These are phyloP conservation scores for Chroicocephalus ridibundus DNA, from an alignment of 2,113 vertebrate species.

Conservation along the genomic window DNA sequence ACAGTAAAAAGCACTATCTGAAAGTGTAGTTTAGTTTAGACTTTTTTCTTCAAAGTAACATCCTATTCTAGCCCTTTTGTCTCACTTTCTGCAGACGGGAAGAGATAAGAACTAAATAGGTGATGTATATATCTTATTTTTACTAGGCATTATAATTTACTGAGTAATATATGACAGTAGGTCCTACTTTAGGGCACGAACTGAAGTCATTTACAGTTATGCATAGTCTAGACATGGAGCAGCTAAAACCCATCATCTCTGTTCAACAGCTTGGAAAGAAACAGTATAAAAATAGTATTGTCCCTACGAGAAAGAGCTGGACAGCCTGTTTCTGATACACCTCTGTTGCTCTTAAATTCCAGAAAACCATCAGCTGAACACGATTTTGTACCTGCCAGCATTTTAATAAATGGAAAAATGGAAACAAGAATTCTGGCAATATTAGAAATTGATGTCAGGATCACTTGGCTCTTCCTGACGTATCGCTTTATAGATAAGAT, in stretches of 20 bases:
- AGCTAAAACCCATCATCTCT: not conserved
- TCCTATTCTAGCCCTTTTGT: not conserved
- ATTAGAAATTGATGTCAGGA: not conserved
- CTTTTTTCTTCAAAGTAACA: not conserved
- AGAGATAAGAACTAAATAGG: not conserved
- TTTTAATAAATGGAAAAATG: not conserved
- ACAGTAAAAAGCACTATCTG: not conserved
- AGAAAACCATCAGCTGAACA: not conserved
- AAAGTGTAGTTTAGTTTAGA: not conserved
- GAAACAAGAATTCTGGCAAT: not conserved
- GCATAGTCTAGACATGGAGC: not conserved
- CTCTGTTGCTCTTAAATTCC: not conserved
- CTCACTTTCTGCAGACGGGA: not conserved
- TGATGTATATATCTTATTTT: not conserved
- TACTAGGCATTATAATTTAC: not conserved
- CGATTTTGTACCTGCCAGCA: not conserved
- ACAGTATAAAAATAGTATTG: not conserved
- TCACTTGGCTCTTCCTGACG: not conserved
- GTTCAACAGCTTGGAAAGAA: not conserved
- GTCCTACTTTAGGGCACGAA: not conserved
- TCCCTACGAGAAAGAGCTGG: not conserved
- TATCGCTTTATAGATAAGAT: not conserved
- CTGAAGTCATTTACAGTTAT: conserved; percentile 2
- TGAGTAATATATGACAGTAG: not conserved
- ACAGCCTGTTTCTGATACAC: not conserved